Conservation (phyloP, 2,797 vertebrate genomes). For the Lacerta bilineata region DNA sequence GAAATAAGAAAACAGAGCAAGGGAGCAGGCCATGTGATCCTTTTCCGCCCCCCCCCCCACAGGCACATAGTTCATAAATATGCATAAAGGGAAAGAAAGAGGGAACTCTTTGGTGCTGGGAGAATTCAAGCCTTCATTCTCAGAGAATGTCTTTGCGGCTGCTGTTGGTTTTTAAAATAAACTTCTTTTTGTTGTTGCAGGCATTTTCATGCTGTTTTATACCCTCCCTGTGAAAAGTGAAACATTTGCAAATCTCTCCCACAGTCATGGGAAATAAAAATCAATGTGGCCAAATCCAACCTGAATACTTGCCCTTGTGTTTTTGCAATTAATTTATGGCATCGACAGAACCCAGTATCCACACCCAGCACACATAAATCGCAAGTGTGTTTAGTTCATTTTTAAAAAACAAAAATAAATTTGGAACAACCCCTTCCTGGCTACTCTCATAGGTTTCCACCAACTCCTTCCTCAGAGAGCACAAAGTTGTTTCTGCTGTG, state of each 20-base stretch:
- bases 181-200: slow-evolving; percentile 19
- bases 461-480: background rate
- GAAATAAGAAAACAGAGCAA: slow-evolving; percentile 3
- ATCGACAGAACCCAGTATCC: background rate
- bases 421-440: background rate
- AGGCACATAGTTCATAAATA: slow-evolving; percentile 21
- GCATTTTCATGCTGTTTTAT: slow-evolving; percentile 11
- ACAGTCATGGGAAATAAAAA: background rate
- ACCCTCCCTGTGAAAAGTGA: background rate
- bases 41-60: background rate
- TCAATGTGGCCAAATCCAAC: background rate
- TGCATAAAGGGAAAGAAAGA: background rate
- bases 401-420: background rate
- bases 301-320: background rate
- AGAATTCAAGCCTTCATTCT: slow-evolving; percentile 12
- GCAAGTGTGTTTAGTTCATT: background rate
- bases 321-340: background rate
- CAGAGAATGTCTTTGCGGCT: background rate
- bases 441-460: background rate
- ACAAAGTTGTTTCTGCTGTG: background rate
- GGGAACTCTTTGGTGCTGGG: background rate
- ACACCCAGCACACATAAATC: slow-evolving; percentile 1
- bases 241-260: slow-evolving; percentile 14
- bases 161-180: slow-evolving; percentile 14
- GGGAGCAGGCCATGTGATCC: background rate